Conservation (phyloP, 2,888 invertebrate species). For the Dioctria linearis region DNA sequence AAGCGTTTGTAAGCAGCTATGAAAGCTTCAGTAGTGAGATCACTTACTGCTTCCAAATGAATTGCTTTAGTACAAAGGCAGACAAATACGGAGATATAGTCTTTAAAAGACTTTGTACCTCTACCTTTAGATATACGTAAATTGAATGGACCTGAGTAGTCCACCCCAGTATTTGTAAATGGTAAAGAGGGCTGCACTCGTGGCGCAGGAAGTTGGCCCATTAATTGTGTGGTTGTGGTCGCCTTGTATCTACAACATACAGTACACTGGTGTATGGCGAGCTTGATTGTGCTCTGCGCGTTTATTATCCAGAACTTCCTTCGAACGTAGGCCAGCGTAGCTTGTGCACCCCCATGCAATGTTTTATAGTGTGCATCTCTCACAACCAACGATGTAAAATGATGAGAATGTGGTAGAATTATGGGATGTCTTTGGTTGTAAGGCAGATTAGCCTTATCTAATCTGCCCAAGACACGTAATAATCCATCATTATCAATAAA, state of each 20-base stretch:
- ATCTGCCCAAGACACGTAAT: too few species aligned
- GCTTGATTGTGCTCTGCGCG: not conserved
- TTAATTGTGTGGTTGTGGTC: not conserved
- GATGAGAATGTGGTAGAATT: too few species aligned
- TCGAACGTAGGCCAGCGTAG: not conserved
- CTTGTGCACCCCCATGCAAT: not conserved
- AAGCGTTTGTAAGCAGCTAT: not conserved
- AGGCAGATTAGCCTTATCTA: too few species aligned
- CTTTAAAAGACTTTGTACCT: not conserved
- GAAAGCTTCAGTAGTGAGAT: not conserved
- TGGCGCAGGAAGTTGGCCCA: not conserved
- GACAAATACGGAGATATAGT: not conserved
- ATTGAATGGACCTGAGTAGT: not conserved
- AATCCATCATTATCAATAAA: too few species aligned
- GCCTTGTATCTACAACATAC: not conserved
- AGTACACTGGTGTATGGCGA: not conserved
- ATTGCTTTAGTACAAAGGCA: constrained; percentile 3
- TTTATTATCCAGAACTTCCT: constrained; percentile 19
- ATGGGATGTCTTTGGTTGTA: too few species aligned
- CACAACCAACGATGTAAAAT: too few species aligned
- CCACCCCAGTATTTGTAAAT: not conserved
- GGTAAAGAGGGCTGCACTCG: not conserved
- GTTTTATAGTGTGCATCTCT: not conserved
- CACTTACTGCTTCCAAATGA: not conserved
- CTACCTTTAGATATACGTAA: not conserved